phyloP scores from a whole-genome alignment of 2,888 invertebrate species.

The Eupithecia inturbata region DNA sequence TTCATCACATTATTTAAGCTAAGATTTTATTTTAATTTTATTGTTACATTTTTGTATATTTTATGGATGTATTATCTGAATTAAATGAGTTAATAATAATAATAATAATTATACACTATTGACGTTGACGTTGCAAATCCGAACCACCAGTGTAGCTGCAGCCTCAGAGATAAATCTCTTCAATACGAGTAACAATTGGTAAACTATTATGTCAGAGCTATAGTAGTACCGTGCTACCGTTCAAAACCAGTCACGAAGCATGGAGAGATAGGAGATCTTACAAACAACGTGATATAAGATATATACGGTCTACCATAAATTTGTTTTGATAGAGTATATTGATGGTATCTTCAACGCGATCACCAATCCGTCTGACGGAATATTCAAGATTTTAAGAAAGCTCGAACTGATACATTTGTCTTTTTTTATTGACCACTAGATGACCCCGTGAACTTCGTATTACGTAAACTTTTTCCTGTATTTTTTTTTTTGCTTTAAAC shows the following conservation, averaged over 20 bases:
- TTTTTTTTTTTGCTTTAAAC: too few relatives aligned
- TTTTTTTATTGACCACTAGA: too few relatives aligned
- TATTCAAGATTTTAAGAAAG: not conserved
- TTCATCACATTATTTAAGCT: too few relatives aligned
- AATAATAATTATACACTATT: too few relatives aligned
- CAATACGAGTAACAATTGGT: constrained; percentile 8
- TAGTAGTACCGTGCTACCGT: constrained; percentile 4
- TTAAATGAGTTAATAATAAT: too few relatives aligned
- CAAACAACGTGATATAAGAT: not conserved
- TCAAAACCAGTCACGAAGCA: constrained; percentile 6
- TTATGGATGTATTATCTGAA: too few relatives aligned
- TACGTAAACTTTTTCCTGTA: too few relatives aligned
- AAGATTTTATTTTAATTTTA: too few relatives aligned
- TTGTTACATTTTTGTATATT: too few relatives aligned
- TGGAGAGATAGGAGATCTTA: constrained; percentile 4
- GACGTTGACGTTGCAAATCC: too few relatives aligned
- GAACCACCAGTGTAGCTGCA: not conserved
- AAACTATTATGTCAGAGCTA: constrained; percentile 16
- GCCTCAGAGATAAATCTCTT: not conserved
- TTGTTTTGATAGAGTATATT: constrained; percentile 6
- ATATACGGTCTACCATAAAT: constrained; percentile 2
- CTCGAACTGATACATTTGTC: too few relatives aligned
- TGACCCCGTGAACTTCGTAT: too few relatives aligned
- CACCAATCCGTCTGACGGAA: not conserved
- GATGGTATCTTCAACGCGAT: not conserved